phyloP scores from a whole-genome alignment of 2,888 invertebrate species.

The Tachina lurida region DNA sequence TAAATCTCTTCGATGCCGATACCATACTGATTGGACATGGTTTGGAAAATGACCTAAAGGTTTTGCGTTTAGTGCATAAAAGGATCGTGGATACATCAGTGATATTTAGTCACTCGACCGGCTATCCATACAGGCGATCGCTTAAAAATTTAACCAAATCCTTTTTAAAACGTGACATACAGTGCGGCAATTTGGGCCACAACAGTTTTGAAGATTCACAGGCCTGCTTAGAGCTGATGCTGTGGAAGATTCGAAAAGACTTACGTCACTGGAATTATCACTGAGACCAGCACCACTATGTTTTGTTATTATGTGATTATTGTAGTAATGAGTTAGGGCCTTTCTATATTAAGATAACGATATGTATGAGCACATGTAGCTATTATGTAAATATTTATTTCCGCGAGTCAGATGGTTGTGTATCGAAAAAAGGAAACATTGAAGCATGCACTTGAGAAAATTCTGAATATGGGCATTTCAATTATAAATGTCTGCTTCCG shows the following conservation, averaged over 20 bases:
- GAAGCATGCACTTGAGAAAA: no score
- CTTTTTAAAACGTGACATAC: slow-evolving; percentile 91
- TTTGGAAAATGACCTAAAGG: slow-evolving; percentile 95
- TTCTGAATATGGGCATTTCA: no score
- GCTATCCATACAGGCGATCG: slow-evolving; percentile 92
- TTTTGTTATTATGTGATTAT: slow-evolving; percentile 48
- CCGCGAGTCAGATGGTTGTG: no score
- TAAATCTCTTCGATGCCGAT: slow-evolving; percentile 90
- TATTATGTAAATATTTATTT: no score
- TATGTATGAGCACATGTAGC: no score
- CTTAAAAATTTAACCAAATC: slow-evolving; percentile 90
- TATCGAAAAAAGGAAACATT: no score
- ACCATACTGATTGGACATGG: slow-evolving; percentile 98
- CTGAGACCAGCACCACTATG: slow-evolving; percentile 5
- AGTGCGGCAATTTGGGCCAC: slow-evolving; percentile 89
- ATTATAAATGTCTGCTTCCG: no score
- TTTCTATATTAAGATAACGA: no score
- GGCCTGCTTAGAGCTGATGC: slow-evolving; percentile 94
- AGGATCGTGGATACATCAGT: slow-evolving; percentile 95
- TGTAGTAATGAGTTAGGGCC: no score
- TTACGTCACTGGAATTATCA: slow-evolving; percentile 59
- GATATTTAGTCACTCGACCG: slow-evolving; percentile 92
- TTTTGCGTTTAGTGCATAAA: slow-evolving; percentile 91
- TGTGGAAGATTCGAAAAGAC: slow-evolving; percentile 86
- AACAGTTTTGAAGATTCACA: slow-evolving; percentile 96